A percentile compares a stretch with the other conserved stretches of the same genome.
These are phyloP conservation scores for Mythimna ferrago DNA, from an alignment of 2,888 invertebrate genomes.

Conservation along the genomic window DNA sequence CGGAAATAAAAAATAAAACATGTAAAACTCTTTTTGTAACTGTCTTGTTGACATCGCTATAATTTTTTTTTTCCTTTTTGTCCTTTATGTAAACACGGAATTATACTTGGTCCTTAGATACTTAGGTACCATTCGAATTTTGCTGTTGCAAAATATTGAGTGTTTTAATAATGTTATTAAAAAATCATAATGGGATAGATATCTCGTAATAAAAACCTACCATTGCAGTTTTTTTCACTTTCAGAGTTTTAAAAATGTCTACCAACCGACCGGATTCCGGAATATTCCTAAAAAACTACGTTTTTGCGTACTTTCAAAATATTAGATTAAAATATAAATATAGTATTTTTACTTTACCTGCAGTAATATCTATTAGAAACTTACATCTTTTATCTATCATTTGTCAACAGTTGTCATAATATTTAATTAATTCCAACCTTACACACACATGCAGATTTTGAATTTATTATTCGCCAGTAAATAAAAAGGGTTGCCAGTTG, in stretches of 20 bases:
- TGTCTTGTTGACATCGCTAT: conserved; percentile 6
- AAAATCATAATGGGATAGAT: too few relatives aligned
- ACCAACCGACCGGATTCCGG: neutral
- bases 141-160: neutral
- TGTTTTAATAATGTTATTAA: neutral
- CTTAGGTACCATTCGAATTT: neutral
- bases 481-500: neutral
- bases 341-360: neutral
- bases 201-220: too few relatives aligned
- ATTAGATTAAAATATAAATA: neutral
- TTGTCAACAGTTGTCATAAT: conserved; percentile 39
- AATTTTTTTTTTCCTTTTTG: neutral
- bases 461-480: conserved; percentile 3
- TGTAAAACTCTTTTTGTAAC: conserved; percentile 29
- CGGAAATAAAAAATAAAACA: conserved; percentile 56
- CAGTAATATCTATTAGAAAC: neutral
- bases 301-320: neutral
- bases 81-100: neutral
- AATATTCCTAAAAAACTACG: too few relatives aligned
- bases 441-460: conserved; percentile 10
- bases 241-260: too few relatives aligned
- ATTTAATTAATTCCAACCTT: conserved; percentile 2
- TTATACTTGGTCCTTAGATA: neutral
- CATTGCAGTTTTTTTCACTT: too few relatives aligned
- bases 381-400: neutral